Conservation (phyloP, 2,888 invertebrate species). For the Oligia latruncula region DNA sequence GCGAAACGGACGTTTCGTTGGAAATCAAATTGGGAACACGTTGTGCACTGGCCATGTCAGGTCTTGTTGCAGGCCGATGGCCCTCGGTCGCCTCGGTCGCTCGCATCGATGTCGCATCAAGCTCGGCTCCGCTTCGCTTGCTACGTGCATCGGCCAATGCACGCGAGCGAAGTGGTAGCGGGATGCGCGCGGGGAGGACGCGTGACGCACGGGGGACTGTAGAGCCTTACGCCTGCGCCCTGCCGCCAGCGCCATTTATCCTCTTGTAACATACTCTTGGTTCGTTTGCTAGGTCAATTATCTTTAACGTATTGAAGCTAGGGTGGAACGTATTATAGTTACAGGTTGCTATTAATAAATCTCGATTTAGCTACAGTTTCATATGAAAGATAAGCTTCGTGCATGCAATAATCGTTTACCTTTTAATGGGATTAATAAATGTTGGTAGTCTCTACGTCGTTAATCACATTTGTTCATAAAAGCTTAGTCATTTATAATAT, state of each 20-base stretch:
- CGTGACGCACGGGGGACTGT: constrained; percentile 80
- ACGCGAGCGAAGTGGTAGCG: constrained; percentile 64
- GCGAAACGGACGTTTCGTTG: constrained; percentile 60
- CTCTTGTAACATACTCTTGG: constrained; percentile 81
- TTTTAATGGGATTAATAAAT: constrained; percentile 11
- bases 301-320: constrained; percentile 78
- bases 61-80: constrained; percentile 73
- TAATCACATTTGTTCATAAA: constrained; percentile 59
- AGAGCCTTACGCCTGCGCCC: constrained; percentile 82
- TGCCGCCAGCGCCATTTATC: constrained; percentile 78
- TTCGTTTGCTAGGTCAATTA: constrained; percentile 86
- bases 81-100: constrained; percentile 74
- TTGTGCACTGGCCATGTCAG: constrained; percentile 70
- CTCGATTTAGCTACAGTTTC: constrained; percentile 15
- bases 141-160: constrained; percentile 72
- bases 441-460: not conserved
- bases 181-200: constrained; percentile 74
- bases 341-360: constrained; percentile 32
- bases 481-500: constrained; percentile 69
- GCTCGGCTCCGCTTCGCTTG: constrained; percentile 69
- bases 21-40: constrained; percentile 78
- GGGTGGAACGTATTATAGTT: constrained; percentile 66
- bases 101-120: constrained; percentile 77
- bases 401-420: not conserved
- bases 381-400: constrained; percentile 1